Evolutionary conservation across 2,888 invertebrate genomes (phyloP), one percentile per base, ranked within the genome.

Genomic region (Chymomyza amoena): DNA sequence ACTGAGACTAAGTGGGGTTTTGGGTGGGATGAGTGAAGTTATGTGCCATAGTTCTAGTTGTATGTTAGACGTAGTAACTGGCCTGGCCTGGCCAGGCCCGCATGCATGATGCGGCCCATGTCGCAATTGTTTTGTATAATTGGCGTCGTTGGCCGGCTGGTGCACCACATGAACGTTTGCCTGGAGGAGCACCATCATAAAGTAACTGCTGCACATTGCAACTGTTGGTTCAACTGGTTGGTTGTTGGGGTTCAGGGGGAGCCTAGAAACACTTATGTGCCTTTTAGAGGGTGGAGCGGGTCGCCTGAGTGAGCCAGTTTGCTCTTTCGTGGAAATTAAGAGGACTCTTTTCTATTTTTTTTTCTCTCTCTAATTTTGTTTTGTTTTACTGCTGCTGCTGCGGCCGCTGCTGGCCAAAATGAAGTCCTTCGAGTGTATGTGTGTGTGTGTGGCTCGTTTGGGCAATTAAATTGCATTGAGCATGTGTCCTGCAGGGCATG

Each of bases 51-150:
- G 39, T 13, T 13, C 39, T 45, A 45, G 39, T 6, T 45, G 7
- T 10, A n/a, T n/a, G n/a, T n/a, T n/a, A 45, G 39, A 45, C 39
- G 39, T 45, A 15, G 39, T 13, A 9, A 32, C 32, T 32, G 32
- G 51, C 64, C 64, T 57, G 66, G 79, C 71, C 32, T 32, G 32
- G 51, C 64, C 64, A 54, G 66, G 79, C 71, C 73, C 77, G 77
- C 83, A 82, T 84, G 70, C 84, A 87, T 7, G 32, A 32, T 68
- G 71, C 67, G 78, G 86, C 64, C 76, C 71, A 64, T 73, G 78
- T 85, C 76, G 84, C 88, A 88, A 85, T 85, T 85, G 84, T 87
- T 88, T 88, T 85, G 81, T 84, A 82, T 88, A 88, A 88, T 88
- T 85, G 88, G 83, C 81, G 73, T 74, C 81, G 86, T 80, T 84